A percentile compares a stretch with the other conserved stretches of the same genome.
These are phyloP conservation scores for Acrocephalus arundinaceus DNA, from an alignment of 2,113 vertebrate species.

Conservation along the genomic window DNA sequence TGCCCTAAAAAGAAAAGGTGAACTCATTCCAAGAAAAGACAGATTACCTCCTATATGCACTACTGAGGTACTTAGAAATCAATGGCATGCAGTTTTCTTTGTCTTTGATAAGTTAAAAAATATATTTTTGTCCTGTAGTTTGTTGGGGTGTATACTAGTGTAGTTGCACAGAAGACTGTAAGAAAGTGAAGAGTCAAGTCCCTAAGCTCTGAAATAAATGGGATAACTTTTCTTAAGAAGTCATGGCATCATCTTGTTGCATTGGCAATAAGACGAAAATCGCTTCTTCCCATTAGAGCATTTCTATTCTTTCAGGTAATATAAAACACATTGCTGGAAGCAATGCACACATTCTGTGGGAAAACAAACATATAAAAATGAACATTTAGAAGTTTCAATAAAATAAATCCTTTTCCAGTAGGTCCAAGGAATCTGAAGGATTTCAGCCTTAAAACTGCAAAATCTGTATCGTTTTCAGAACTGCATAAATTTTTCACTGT, in stretches of 20 bases:
- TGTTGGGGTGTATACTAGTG: background rate
- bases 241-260: slow-evolving; percentile 25
- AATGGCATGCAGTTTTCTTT: background rate
- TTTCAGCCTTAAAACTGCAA: slow-evolving; percentile 76
- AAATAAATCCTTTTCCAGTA: slow-evolving; percentile 72
- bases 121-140: background rate
- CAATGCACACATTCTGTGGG: slow-evolving; percentile 55
- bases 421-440: slow-evolving; percentile 68
- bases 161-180: background rate
- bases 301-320: slow-evolving; percentile 73
- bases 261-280: slow-evolving; percentile 55
- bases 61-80: background rate
- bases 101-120: background rate
- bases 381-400: slow-evolving; percentile 73
- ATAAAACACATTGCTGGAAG: slow-evolving; percentile 78
- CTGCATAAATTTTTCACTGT: slow-evolving; percentile 66
- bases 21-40: background rate
- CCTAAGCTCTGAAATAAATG: background rate
- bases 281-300: slow-evolving; percentile 67
- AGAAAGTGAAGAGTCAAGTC: background rate
- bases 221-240: slow-evolving; percentile 13
- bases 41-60: background rate
- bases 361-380: slow-evolving; percentile 59
- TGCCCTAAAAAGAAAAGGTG: background rate
- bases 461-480: slow-evolving; percentile 68